Conservation (phyloP, 2,113 vertebrate species). For the Bubo blakistoni region DNA sequence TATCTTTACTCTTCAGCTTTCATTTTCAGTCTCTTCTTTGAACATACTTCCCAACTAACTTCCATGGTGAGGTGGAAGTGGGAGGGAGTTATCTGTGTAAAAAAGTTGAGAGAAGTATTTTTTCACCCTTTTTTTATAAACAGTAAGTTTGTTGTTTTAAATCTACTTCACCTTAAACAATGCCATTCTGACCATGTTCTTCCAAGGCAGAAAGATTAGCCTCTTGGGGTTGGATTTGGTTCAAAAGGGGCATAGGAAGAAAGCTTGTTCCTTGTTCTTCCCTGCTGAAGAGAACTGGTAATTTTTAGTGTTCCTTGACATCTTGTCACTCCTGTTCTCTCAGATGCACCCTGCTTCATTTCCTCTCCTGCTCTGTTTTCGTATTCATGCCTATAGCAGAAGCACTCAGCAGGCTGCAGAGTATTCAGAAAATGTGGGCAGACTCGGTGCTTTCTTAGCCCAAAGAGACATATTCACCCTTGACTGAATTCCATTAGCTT, state of each 20-base stretch:
- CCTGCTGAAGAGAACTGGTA: neutral
- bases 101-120: neutral
- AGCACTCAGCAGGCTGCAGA: neutral
- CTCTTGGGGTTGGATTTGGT: neutral
- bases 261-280: neutral
- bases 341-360: neutral
- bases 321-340: neutral
- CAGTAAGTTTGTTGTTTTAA: neutral
- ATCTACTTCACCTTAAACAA: neutral
- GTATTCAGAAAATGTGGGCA: neutral
- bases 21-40: neutral
- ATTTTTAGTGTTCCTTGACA: neutral
- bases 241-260: neutral
- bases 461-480: neutral
- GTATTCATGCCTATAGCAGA: neutral
- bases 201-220: accelerated
- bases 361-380: neutral
- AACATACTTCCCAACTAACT: neutral
- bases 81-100: neutral
- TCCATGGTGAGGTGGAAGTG: neutral
- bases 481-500: constrained; percentile 23
- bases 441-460: constrained; percentile 7
- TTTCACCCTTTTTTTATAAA: neutral
- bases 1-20: neutral
- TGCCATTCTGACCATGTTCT: neutral